Percentiles rank a stretch among this genome's conserved stretches.
These are phyloP conservation scores for Pipra filicauda DNA, from an alignment of 2,113 vertebrate genomes.

Conservation along the genomic window DNA sequence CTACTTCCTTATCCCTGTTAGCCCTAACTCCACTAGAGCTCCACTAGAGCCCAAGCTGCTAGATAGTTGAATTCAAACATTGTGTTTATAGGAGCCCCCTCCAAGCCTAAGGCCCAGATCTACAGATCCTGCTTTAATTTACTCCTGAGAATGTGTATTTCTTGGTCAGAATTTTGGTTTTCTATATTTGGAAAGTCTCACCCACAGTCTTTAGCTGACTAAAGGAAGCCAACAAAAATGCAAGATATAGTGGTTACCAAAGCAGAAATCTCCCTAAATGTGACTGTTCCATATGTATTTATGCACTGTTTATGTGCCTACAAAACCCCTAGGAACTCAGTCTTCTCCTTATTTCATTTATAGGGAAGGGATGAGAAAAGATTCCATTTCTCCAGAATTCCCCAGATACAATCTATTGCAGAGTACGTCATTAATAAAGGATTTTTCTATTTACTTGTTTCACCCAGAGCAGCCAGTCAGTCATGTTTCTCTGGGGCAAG, in stretches of 20 bases:
- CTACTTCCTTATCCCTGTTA: conserved; percentile 15
- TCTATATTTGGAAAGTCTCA: conserved; percentile 56
- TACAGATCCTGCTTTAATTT: conserved; percentile 26
- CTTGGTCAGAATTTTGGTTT: conserved; percentile 32
- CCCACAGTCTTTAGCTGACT: conserved; percentile 24
- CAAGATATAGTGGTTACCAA: conserved; percentile 17
- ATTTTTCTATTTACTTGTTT: conserved; percentile 48
- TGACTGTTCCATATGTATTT: neutral
- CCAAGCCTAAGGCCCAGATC: conserved; percentile 6
- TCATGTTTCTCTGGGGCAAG: conserved; percentile 16
- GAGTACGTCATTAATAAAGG: conserved; percentile 43
- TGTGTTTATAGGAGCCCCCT: conserved; percentile 4
- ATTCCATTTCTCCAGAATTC: neutral
- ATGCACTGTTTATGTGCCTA: neutral
- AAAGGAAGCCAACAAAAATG: conserved; percentile 47
- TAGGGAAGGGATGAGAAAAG: conserved; percentile 4
- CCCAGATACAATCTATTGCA: neutral
- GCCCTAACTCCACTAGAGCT: neutral
- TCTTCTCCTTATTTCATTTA: neutral
- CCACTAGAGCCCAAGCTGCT: neutral
- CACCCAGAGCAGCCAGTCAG: conserved; percentile 48
- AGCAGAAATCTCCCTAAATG: neutral
- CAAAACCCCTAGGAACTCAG: neutral
- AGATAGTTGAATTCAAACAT: neutral
- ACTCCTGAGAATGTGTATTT: conserved; percentile 24